These are phyloP conservation scores for Danio kyathit DNA, from an alignment of 2,797 vertebrate species.

Conservation along the genomic window DNA sequence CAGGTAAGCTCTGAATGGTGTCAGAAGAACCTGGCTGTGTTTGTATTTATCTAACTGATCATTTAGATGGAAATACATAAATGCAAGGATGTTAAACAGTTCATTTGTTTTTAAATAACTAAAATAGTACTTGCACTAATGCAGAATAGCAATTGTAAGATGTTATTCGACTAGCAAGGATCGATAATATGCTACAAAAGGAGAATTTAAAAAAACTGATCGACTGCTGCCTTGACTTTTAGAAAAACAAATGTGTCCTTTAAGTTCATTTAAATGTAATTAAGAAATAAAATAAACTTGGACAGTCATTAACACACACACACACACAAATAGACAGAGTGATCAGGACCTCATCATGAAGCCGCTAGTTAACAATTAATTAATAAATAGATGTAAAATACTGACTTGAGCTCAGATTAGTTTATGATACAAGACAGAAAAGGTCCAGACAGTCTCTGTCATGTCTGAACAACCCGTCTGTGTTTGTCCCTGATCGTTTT, in stretches of 20 bases:
- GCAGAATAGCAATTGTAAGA: background rate
- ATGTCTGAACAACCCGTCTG: background rate
- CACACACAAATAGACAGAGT: background rate
- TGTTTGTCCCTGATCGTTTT: too few species aligned
- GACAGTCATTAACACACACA: background rate
- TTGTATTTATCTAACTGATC: too few species aligned
- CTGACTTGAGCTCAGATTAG: background rate
- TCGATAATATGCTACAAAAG: background rate
- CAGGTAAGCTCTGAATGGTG: too few species aligned
- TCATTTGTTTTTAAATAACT: too few species aligned
- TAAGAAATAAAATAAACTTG: background rate
- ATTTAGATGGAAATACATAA: too few species aligned
- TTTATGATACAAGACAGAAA: background rate
- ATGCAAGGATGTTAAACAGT: too few species aligned
- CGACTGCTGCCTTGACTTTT: background rate
- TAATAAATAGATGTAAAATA: background rate
- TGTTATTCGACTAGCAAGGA: background rate
- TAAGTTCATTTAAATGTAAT: background rate
- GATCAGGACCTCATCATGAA: background rate
- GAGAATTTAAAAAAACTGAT: background rate
- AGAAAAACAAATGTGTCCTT: background rate
- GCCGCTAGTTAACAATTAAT: background rate
- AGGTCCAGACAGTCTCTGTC: background rate
- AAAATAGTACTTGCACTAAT: too few species aligned
- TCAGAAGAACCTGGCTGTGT: too few species aligned